phyloP scores from a whole-genome alignment of 2,888 invertebrate genomes.

The Pemphredon lugubris region DNA sequence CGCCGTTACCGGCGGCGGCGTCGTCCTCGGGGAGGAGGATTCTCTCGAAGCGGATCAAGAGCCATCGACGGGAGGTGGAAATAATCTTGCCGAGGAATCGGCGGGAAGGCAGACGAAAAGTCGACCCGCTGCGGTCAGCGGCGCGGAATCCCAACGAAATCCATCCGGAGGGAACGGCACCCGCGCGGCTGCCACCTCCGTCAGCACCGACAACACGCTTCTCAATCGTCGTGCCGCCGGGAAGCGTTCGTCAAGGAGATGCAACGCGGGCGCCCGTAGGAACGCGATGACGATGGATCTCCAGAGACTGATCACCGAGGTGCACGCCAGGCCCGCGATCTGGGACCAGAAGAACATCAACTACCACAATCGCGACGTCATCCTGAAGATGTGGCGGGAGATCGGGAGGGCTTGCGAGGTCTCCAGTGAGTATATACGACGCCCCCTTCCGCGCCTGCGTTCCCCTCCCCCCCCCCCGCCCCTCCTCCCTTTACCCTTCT shows the following conservation, averaged over 20 bases:
- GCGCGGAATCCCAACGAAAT: slow-evolving; percentile 27
- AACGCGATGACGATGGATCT: slow-evolving; percentile 72
- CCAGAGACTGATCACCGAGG: slow-evolving; percentile 71
- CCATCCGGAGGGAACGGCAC: slow-evolving; percentile 59
- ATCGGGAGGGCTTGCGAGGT: slow-evolving; percentile 73
- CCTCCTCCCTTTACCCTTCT: not conserved
- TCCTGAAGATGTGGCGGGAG: slow-evolving; percentile 73
- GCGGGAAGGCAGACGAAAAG: slow-evolving; percentile 12
- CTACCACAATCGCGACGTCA: slow-evolving; percentile 73
- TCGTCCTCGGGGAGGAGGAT: not conserved
- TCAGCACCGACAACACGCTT: slow-evolving; percentile 61
- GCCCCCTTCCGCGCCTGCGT: slow-evolving; percentile 26
- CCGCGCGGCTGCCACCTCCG: slow-evolving; percentile 62
- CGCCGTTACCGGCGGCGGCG: slow-evolving; percentile 22
- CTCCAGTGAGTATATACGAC: slow-evolving; percentile 68
- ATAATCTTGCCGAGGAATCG: not conserved
- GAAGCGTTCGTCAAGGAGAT: slow-evolving; percentile 64
- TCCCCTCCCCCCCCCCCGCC: too few species aligned
- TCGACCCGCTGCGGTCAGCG: slow-evolving; percentile 14
- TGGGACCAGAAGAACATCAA: slow-evolving; percentile 75
- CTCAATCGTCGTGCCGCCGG: slow-evolving; percentile 55
- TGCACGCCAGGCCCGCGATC: slow-evolving; percentile 72
- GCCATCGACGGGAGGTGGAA: too few species aligned
- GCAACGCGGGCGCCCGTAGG: slow-evolving; percentile 64
- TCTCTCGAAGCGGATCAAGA: not conserved